Evolutionary conservation across 2,113 vertebrate species (phyloP).

Genomic region (Gallinago jamesoni): DNA sequence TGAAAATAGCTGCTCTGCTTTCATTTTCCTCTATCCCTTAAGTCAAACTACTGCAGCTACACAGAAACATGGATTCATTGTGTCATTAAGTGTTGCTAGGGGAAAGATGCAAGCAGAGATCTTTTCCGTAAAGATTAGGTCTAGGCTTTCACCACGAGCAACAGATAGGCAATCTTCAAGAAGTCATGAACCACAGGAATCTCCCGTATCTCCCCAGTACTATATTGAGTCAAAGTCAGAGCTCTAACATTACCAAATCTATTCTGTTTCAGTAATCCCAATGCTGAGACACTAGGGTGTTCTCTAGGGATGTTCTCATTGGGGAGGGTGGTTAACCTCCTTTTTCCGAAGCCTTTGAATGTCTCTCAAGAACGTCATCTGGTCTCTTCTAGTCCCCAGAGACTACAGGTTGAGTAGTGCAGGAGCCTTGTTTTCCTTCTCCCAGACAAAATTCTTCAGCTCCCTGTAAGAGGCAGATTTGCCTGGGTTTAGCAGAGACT

Average conservation of each 20-base stretch:
- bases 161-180: neutral
- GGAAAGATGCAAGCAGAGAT: neutral
- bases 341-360: neutral
- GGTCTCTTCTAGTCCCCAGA: neutral
- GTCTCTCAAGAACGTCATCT: neutral
- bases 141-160: neutral
- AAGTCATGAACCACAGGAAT: neutral
- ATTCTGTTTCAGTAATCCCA: neutral
- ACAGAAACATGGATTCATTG: neutral
- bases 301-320: neutral
- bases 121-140: neutral
- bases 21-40: neutral
- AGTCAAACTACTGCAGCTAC: neutral
- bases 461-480: neutral
- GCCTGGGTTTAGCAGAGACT: neutral
- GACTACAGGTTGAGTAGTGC: neutral
- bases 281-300: neutral
- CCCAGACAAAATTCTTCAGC: neutral
- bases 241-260: neutral
- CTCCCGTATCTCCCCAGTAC: neutral
- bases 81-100: neutral
- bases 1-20: neutral
- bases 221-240: neutral
- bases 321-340: neutral
- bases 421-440: neutral